Evolutionary conservation across 2,797 vertebrate species (phyloP).

Genomic region (Gymnopithys bicolor): DNA sequence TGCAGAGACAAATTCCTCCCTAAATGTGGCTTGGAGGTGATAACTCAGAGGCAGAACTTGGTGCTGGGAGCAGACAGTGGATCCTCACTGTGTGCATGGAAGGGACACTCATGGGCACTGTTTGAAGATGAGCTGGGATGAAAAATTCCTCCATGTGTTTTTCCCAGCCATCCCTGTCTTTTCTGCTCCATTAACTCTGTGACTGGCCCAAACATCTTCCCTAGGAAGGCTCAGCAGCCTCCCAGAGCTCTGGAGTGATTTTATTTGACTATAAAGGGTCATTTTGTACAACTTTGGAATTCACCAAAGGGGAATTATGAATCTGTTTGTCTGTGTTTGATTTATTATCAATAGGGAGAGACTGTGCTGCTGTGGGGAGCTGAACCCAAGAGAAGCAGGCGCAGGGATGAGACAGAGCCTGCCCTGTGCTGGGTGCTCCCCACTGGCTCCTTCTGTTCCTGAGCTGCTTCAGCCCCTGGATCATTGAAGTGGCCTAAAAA

Average conservation of each 20-base stretch:
- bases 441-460: not conserved
- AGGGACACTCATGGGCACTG: not conserved
- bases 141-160: not conserved
- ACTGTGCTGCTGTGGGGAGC: not conserved
- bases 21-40: not conserved
- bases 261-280: not conserved
- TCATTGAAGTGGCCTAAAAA: not conserved
- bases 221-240: not conserved
- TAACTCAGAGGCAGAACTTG: not conserved
- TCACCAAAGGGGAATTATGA: not conserved
- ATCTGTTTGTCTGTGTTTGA: not conserved
- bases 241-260: not conserved
- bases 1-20: not conserved
- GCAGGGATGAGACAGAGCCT: not conserved
- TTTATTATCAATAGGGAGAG: not conserved
- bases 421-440: too few relatives aligned
- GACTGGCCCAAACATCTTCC: not conserved
- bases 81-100: accelerated
- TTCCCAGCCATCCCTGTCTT: not conserved
- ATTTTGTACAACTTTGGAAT: not conserved
- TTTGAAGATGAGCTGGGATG: not conserved
- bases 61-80: not conserved
- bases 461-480: not conserved
- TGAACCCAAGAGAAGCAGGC: not conserved
- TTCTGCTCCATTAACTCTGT: not conserved